These are phyloP conservation scores for Rhynchomys soricoides DNA, from an alignment of 2,113 vertebrate genomes.

Conservation along the genomic window DNA sequence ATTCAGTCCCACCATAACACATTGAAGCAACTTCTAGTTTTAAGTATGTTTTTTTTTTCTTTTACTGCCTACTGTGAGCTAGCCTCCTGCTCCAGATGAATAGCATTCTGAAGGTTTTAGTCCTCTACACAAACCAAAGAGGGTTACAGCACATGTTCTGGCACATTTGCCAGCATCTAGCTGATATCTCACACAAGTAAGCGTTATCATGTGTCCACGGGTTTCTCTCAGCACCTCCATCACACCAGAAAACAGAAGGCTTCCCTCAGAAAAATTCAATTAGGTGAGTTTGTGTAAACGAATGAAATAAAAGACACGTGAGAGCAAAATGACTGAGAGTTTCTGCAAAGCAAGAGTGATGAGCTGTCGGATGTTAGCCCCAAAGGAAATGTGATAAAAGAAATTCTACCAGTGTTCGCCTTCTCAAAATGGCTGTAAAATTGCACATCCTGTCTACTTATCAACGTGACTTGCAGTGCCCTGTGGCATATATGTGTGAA, in stretches of 20 bases:
- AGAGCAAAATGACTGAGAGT: not conserved
- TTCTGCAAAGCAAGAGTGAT: conserved; percentile 28
- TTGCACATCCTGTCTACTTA: not conserved
- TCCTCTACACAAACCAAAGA: not conserved
- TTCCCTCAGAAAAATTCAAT: not conserved
- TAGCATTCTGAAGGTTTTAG: not conserved
- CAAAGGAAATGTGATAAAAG: conserved; percentile 26
- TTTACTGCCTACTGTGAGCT: not conserved
- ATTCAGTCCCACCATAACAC: not conserved
- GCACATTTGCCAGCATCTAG: too few relatives aligned
- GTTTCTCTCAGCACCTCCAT: not conserved
- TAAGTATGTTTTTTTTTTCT: not conserved
- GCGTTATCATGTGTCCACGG: not conserved
- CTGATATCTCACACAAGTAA: not conserved
- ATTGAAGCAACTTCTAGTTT: not conserved
- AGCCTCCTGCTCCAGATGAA: too few relatives aligned
- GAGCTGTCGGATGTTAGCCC: conserved; percentile 38
- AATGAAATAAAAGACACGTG: not conserved
- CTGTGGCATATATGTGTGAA: not conserved
- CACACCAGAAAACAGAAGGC: not conserved
- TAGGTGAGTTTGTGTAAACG: not conserved
- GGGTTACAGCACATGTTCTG: not conserved
- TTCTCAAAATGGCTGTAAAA: conserved; percentile 29
- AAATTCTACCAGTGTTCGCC: not conserved
- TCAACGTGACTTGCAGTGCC: not conserved